phyloP scores from a whole-genome alignment of 2,797 vertebrate species.

The Corythornis leucogaster region DNA sequence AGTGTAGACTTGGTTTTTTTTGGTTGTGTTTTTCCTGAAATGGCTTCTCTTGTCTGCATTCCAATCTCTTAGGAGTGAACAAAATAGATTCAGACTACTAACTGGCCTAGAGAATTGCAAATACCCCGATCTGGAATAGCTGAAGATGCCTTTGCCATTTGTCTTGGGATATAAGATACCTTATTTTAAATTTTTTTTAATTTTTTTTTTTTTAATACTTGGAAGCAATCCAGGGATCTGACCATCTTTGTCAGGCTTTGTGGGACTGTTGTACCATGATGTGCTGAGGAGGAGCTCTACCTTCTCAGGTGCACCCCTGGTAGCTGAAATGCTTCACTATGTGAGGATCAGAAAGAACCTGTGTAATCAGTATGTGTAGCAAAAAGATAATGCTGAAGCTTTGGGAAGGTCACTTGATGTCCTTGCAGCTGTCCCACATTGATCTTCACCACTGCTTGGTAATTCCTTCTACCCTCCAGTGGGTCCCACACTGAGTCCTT shows the following conservation, averaged over 20 bases:
- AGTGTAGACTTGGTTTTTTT: not conserved
- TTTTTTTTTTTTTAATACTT: not conserved
- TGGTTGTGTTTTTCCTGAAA: not conserved
- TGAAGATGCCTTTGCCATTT: not conserved
- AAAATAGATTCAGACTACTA: too few species aligned
- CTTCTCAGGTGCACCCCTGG: not conserved
- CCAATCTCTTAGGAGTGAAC: too few species aligned
- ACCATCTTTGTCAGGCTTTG: not conserved
- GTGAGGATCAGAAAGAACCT: not conserved
- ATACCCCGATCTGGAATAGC: not conserved
- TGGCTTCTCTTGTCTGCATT: not conserved
- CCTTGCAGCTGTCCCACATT: not conserved
- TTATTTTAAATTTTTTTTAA: not conserved
- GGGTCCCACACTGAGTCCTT: constrained; percentile 14
- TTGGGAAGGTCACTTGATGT: not conserved
- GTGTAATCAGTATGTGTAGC: not conserved
- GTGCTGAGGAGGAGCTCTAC: not conserved
- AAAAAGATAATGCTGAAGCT: not conserved
- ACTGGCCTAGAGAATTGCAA: not conserved
- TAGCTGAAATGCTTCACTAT: not conserved
- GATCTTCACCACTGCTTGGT: not conserved
- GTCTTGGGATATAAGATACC: not conserved
- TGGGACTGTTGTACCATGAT: not conserved
- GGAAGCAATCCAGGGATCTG: not conserved
- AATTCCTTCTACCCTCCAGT: not conserved